These are phyloP conservation scores for Petrocephalus microphthalmus DNA, from an alignment of 2,113 vertebrate genomes.

Conservation along the genomic window DNA sequence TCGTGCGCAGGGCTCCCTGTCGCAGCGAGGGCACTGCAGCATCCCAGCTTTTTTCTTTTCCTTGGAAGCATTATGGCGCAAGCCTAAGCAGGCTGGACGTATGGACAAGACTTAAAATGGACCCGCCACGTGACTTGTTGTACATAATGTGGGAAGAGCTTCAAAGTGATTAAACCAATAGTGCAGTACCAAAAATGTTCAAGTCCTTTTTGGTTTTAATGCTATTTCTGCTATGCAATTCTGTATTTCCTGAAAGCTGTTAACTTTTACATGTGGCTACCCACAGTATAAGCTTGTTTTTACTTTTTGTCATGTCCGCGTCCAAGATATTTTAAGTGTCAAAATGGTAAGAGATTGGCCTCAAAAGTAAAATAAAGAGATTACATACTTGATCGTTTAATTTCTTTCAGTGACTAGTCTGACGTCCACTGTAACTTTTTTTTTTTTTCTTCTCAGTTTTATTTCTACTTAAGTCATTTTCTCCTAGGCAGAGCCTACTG, in stretches of 20 bases:
- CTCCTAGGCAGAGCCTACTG: constrained; percentile 89
- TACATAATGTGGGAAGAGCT: constrained; percentile 65
- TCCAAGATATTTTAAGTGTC: constrained; percentile 57
- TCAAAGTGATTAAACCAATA: constrained; percentile 62
- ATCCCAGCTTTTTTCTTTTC: constrained; percentile 37
- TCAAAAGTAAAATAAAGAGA: constrained; percentile 54
- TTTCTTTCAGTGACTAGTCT: constrained; percentile 68
- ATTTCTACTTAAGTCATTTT: constrained; percentile 64
- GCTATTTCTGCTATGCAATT: constrained; percentile 93
- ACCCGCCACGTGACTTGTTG: constrained; percentile 51
- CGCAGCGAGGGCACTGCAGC: constrained; percentile 32
- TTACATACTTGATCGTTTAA: constrained; percentile 68
- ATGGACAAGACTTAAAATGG: constrained; percentile 57
- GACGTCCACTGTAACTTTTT: constrained; percentile 60
- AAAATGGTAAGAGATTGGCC: constrained; percentile 70
- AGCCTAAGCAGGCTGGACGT: constrained; percentile 54
- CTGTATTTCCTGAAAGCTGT: constrained; percentile 64
- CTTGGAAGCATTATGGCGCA: constrained; percentile 48
- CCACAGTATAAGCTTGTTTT: constrained; percentile 77
- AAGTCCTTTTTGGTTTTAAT: constrained; percentile 69
- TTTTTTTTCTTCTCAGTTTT: constrained; percentile 42
- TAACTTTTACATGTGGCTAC: constrained; percentile 64
- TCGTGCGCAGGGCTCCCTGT: constrained; percentile 42
- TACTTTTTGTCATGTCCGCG: constrained; percentile 65
- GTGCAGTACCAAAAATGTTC: constrained; percentile 79